Conservation (phyloP, 2,113 vertebrate species). For the Tachuris rubrigastra region DNA sequence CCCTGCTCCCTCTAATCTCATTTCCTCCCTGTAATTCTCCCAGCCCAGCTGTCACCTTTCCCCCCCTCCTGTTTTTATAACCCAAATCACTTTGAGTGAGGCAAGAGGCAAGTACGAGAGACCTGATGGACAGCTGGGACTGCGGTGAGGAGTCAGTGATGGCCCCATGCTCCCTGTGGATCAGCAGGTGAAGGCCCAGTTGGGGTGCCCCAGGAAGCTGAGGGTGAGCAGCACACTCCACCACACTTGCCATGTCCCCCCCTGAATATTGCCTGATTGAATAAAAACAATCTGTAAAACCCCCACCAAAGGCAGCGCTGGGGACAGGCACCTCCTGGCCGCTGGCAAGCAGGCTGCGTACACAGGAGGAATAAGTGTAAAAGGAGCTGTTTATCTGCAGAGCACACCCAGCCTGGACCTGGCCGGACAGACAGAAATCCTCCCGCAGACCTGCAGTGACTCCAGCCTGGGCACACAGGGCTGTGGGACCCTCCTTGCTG, state of each 20-base stretch:
- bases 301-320: background rate
- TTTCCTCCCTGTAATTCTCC: background rate
- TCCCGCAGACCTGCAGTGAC: accelerated
- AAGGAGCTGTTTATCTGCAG: background rate
- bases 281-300: background rate
- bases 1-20: background rate
- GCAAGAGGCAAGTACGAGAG: background rate
- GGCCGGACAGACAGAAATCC: background rate
- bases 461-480: accelerated
- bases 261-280: accelerated
- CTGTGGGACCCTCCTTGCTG: background rate
- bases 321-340: background rate
- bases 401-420: background rate
- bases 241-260: accelerated
- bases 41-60: background rate
- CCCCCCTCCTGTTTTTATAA: background rate
- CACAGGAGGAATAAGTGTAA: background rate
- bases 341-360: background rate
- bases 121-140: accelerated
- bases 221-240: accelerated
- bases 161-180: accelerated
- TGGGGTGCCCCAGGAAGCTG: no score
- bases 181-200: background rate
- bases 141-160: background rate
- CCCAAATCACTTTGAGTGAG: background rate